Percentiles rank a stretch among this genome's conserved stretches.
Evolutionary conservation across 2,113 vertebrate species (phyloP).

Genomic region (Callopanchax toddi): DNA sequence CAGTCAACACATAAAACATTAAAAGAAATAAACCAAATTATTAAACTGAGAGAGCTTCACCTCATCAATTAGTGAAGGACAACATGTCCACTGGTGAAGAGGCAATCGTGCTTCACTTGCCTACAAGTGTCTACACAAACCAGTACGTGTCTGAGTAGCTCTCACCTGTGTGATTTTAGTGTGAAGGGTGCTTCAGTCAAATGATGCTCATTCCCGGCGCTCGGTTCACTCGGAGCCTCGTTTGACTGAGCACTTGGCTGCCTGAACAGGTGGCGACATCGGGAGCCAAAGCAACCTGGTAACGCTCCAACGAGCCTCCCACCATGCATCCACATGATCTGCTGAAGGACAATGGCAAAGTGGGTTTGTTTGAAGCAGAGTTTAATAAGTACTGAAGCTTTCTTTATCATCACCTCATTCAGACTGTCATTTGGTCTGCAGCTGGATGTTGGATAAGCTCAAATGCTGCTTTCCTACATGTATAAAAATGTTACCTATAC

Average conservation of each 20-base stretch:
- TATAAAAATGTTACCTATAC: no score
- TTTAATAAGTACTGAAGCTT: not conserved
- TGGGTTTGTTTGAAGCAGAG: no score
- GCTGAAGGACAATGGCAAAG: slow-evolving; percentile 26
- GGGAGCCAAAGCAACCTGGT: slow-evolving; percentile 56
- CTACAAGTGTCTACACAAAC: slow-evolving; percentile 53
- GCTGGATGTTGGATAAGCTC: slow-evolving; percentile 1
- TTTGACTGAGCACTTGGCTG: slow-evolving; percentile 63
- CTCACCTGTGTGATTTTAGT: slow-evolving; percentile 69
- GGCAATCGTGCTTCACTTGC: slow-evolving; percentile 52
- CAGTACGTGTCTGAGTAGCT: slow-evolving; percentile 58
- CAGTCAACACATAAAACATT: slow-evolving; percentile 6
- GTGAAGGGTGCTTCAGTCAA: slow-evolving; percentile 75
- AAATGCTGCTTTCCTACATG: not conserved
- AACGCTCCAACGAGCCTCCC: slow-evolving; percentile 34
- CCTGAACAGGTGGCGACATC: slow-evolving; percentile 66
- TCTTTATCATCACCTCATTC: slow-evolving; percentile 14
- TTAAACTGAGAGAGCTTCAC: slow-evolving; percentile 16
- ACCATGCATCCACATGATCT: slow-evolving; percentile 30
- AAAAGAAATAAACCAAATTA: slow-evolving; percentile 5
- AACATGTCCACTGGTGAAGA: slow-evolving; percentile 36
- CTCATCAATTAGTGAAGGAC: slow-evolving; percentile 45
- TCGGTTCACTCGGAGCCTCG: slow-evolving; percentile 55
- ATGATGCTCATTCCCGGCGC: slow-evolving; percentile 50
- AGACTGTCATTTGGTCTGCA: no score